A percentile compares a stretch with the other conserved stretches of the same genome.
Conservation (phyloP, 2,888 invertebrate genomes). For the Ormyrus thymus region DNA sequence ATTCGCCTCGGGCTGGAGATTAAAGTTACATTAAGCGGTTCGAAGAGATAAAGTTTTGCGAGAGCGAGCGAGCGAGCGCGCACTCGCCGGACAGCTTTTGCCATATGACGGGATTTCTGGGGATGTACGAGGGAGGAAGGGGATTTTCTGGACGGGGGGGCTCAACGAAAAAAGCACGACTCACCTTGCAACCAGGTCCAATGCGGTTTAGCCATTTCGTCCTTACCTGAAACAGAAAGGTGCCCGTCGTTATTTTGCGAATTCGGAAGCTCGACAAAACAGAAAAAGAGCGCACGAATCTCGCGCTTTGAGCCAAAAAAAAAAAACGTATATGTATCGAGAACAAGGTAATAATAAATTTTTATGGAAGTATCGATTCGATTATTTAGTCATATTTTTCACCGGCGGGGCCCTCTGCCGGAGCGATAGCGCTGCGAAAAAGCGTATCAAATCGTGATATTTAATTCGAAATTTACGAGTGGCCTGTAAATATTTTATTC, state of each 20-base stretch:
- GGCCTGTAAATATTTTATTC: conserved; percentile 48
- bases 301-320: too few relatives aligned
- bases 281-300: too few relatives aligned
- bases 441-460: conserved; percentile 38
- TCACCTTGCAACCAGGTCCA: conserved; percentile 74
- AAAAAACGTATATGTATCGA: not conserved
- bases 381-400: conserved; percentile 30
- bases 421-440: conserved; percentile 1
- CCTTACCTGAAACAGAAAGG: conserved; percentile 72
- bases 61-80: not conserved
- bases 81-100: conserved; percentile 51
- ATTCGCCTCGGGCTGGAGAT: conserved; percentile 51
- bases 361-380: conserved; percentile 6
- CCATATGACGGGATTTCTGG: conserved; percentile 52
- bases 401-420: too few relatives aligned
- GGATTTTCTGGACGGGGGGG: conserved; percentile 34
- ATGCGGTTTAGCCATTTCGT: conserved; percentile 74
- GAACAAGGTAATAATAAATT: conserved; percentile 10
- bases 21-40: conserved; percentile 55
- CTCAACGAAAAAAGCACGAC: conserved; percentile 66
- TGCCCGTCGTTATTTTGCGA: not conserved
- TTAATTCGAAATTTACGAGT: conserved; percentile 49
- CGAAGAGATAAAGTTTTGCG: conserved; percentile 49
- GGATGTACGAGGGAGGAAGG: conserved; percentile 18
- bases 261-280: not conserved